These are phyloP conservation scores for Candidula unifasciata DNA, from an alignment of 2,888 invertebrate genomes.

Conservation along the genomic window DNA sequence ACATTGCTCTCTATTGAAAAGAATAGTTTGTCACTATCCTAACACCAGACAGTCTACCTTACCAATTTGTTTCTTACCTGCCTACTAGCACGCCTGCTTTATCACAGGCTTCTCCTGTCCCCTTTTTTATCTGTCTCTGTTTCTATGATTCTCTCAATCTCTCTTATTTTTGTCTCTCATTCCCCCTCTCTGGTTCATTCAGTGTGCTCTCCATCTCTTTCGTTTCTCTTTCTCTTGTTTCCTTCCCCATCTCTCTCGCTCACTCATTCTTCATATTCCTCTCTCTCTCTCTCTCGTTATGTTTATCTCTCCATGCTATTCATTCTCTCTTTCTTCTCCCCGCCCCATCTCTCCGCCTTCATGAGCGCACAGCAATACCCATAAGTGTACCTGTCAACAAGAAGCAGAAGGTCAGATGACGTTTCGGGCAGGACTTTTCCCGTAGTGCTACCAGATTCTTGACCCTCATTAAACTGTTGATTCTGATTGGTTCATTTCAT, in stretches of 20 bases:
- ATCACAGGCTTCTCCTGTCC: neutral
- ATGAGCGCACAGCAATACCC: too few species aligned
- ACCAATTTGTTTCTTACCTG: neutral
- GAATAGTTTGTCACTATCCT: neutral
- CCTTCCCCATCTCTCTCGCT: neutral
- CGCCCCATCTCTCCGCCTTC: neutral
- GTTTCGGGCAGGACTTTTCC: too few species aligned
- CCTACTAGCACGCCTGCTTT: neutral
- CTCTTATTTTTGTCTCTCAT: too few species aligned
- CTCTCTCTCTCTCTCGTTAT: slow-evolving; percentile 13
- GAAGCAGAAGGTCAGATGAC: too few species aligned
- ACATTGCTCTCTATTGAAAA: neutral
- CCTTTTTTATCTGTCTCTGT: neutral
- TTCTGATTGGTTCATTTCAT: too few species aligned
- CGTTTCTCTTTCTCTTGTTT: neutral
- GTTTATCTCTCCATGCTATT: neutral
- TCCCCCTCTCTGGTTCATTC: too few species aligned
- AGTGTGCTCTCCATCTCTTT: neutral
- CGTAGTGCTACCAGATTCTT: too few species aligned
- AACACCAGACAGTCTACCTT: neutral
- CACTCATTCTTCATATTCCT: neutral
- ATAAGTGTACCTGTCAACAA: too few species aligned
- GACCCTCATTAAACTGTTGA: too few species aligned
- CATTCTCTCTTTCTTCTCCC: neutral
- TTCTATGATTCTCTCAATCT: neutral